Evolutionary conservation across 1,140 invertebrate species (phyloP), one percentile per base, ranked within the genome.

Genomic region (Cydia amplana): DNA sequence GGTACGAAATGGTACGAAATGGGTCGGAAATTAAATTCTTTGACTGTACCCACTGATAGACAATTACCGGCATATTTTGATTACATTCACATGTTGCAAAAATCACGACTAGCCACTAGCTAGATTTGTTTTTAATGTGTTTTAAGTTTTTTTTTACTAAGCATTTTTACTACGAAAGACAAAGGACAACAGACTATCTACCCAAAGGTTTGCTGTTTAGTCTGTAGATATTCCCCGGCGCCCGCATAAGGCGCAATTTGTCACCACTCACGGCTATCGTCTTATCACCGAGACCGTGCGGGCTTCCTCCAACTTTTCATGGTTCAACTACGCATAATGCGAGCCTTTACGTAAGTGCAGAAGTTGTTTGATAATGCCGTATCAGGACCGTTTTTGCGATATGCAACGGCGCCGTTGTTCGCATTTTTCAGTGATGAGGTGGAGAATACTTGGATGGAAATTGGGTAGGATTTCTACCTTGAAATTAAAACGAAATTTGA

Each of bases 181-280:
- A 46, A 46, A 0, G 3, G 12, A 46, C 0, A n/a, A 51, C 4
- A 1, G 7, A 51, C 6, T n/a, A 18, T 6, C n/a, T n/a, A 18
- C 49, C 49, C 6, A 6, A 10, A 43, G 20, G 55, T 60, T 60
- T 23, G 2, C 55, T 23, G 0, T 23, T 7, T 43, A 70, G 65
- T 70, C 28, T 18, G 65, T 70, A 40, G 65, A 36, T 9, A 40
- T 70, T 0, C 65, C 65, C 65, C 9, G n/a, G n/a, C 32, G 65
- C 65, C 65, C 65, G 65, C 32, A 70, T 70, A n/a, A 32, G 55
- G 16, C 28, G 16, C 65, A 70, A 40, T 70, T 70, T 36, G 65
- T 70, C 65, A 43, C 65, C n/a, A 40, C 32, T 70, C 65, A 70
- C 65, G n/a, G 65, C n/a, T 70, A 70, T 70, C 65, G 65, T 70